Conservation (phyloP, 2,797 vertebrate species). For the Molossus alvarezi region DNA sequence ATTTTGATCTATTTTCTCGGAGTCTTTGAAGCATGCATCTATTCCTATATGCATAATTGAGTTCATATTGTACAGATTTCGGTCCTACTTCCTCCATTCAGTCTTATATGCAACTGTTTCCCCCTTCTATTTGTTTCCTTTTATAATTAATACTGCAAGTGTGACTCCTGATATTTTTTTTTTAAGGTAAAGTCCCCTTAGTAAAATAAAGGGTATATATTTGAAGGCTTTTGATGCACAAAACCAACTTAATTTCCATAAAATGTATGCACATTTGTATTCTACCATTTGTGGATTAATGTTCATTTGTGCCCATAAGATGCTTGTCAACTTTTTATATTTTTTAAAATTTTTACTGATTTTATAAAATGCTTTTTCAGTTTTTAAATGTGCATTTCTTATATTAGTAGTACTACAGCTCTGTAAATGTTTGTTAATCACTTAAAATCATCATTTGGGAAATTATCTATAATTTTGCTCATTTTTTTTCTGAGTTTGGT, state of each 20-base stretch:
- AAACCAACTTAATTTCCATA: constrained; percentile 38
- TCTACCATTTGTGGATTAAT: background rate
- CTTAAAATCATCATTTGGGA: constrained; percentile 36
- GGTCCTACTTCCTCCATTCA: constrained; percentile 21
- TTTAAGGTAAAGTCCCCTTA: background rate
- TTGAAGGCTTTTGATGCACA: background rate
- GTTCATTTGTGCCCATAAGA: constrained; percentile 31
- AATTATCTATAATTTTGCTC: background rate
- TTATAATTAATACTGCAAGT: constrained; percentile 18
- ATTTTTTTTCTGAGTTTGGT: background rate
- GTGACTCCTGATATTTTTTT: background rate
- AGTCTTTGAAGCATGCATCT: background rate
- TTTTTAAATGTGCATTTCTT: background rate
- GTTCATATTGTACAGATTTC: background rate
- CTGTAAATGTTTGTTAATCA: background rate
- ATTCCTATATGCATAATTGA: background rate
- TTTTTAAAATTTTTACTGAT: background rate
- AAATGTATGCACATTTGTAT: background rate
- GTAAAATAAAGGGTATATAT: background rate
- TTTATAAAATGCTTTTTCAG: background rate
- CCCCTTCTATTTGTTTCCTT: background rate
- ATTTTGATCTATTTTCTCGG: background rate
- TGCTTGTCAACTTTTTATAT: constrained; percentile 12
- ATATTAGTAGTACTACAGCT: background rate
- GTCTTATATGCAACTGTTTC: constrained; percentile 26